Conservation (phyloP, 2,113 vertebrate genomes). For the Fukomys damarensis region DNA sequence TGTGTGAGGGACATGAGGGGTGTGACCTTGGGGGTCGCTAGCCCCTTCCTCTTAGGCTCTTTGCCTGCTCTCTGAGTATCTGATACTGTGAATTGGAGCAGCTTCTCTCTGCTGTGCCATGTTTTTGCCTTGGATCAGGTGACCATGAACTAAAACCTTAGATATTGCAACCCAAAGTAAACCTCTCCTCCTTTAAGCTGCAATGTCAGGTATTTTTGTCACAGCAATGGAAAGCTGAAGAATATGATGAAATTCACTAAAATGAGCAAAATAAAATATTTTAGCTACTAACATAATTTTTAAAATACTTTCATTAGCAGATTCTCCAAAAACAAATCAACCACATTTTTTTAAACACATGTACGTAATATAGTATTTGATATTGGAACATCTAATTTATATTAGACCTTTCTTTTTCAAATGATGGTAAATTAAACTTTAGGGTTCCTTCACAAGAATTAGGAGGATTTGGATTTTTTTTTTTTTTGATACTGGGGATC, state of each 20-base stretch:
- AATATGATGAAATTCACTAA: background rate
- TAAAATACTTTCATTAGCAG: background rate
- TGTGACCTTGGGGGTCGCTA: background rate
- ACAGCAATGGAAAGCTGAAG: background rate
- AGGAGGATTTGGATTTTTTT: background rate
- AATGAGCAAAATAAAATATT: background rate
- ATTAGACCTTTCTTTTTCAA: background rate
- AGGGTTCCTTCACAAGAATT: background rate
- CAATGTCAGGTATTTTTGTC: background rate
- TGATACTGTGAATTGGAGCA: background rate
- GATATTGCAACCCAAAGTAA: background rate
- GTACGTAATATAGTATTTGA: background rate
- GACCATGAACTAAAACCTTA: background rate
- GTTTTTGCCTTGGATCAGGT: background rate
- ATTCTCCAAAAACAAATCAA: background rate
- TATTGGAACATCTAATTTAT: background rate
- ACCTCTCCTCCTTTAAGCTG: background rate
- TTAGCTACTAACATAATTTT: background rate
- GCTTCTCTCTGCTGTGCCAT: background rate
- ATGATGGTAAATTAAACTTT: background rate
- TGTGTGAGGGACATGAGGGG: background rate
- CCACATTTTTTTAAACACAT: background rate
- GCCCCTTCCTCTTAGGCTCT: background rate
- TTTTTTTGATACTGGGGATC: too few species aligned
- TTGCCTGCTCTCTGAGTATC: background rate